Base-by-base conservation (phyloP, 2,888 invertebrate genomes). In the Cephus pulcher region DNA sequence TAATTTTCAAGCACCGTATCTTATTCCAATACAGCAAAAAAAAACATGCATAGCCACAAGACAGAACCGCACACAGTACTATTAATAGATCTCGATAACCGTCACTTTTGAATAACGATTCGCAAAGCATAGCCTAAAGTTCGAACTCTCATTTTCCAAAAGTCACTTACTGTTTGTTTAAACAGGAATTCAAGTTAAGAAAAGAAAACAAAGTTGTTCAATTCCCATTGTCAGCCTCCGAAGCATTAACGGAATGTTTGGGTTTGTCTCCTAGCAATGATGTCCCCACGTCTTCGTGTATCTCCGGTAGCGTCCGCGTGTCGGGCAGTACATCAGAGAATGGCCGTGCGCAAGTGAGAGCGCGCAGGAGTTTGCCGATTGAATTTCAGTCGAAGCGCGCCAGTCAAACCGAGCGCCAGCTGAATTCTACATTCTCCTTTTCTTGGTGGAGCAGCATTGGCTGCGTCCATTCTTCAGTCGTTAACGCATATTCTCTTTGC, bases 361-460 rank as follows among this genome's bases (percentile, higher is more conserved):
- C 82, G 73, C 82, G 82, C 80, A 76, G 82, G 82, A 81, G 84
- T 81, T 80, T 78, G 79, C 76, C 86, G 86, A 88, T 88, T 89
- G 85, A 88, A 89, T 89, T 89, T 89, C 89, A 89, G 89, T 89
- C 89, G 87, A 86, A 85, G 87, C 87, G 88, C 87, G 87, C 85
- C 88, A 87, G 86, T 83, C 89, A 86, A 79, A 85, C 87, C 79
- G 88, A 85, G 82, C 88, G 85, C 85, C 81, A 82, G 83, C 80
- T 32, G 11, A 71, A 71, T 34, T 32, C 33, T 71, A 71, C 56
- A 9, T 56, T 56, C 56, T 56, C 56, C 56, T 56, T 56, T 56
- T 56, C 56, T 23, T 2, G 23, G 23, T 23, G 23, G 9, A 56
- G 56, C 56, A 56, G 56, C 56, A 56, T 56, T 23, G 56, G 23